These are phyloP conservation scores for Phenacoccus solenopsis DNA, from an alignment of 1,140 invertebrate genomes.

Conservation along the genomic window DNA sequence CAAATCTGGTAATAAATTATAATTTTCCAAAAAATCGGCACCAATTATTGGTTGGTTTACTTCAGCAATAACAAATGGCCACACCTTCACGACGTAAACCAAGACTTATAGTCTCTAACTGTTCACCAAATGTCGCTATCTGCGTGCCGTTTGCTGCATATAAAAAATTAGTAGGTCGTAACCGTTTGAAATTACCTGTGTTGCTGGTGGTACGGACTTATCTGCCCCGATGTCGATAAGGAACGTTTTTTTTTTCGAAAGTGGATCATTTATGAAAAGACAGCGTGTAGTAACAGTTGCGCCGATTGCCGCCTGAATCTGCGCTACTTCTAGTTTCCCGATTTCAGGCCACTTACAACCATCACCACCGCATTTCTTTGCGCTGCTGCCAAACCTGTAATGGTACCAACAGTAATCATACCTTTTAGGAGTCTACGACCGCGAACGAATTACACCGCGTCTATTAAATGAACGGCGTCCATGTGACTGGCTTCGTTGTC, in stretches of 20 bases:
- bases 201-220: neutral
- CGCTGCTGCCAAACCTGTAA: neutral
- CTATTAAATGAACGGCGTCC: too few relatives aligned
- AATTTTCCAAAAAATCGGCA: neutral
- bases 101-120: too few relatives aligned
- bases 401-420: neutral
- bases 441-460: too few relatives aligned
- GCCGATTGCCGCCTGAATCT: neutral
- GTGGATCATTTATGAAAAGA: neutral
- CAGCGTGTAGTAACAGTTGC: neutral
- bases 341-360: neutral
- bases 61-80: neutral
- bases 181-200: too few relatives aligned
- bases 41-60: conserved; percentile 9
- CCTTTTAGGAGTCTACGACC: too few relatives aligned
- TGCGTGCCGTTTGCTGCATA: too few relatives aligned
- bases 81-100: too few relatives aligned
- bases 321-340: neutral
- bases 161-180: too few relatives aligned
- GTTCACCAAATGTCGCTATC: too few relatives aligned
- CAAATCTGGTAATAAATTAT: neutral
- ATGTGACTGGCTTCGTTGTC: too few relatives aligned
- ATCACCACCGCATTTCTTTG: neutral
- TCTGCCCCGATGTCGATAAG: neutral
- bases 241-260: neutral